Evolutionary conservation across 2,888 invertebrate genomes (phyloP), one percentile per base, ranked within the genome.

Genomic region (Ischnus inquisitorius): DNA sequence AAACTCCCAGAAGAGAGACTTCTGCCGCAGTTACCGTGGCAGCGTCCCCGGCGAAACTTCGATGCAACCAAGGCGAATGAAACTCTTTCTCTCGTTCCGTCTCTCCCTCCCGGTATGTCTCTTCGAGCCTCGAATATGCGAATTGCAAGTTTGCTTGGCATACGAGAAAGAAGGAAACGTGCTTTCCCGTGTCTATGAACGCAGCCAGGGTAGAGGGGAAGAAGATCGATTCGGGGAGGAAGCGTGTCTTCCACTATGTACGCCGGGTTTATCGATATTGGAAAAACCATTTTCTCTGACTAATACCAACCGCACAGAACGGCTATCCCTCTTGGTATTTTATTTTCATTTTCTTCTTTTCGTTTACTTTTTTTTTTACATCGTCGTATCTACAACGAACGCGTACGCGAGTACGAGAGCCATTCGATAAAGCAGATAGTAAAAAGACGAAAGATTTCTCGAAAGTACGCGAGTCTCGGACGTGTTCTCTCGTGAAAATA

Each of bases 251-350:
- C 48, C 28, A 28, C 39, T 62, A 64, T 19, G 19, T 19, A 28
- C 19, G 16, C 28, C 54, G 48, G 34, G 54, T 68, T 72, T 79
- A 57, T 75, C 71, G 83, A 79, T 76, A 83, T 83, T 19, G 79
- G 79, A 76, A 71, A 76, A 83, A 60, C 51, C 68, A 78, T 80
- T 64, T 67, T 62, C 51, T 77, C 22, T 19, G 39, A 16, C 57
- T 71, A 74, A 69, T 69, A 60, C 64, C 34, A 19, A 62, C 60
- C 51, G 51, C 57, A 43, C 34, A 57, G 60, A n/a, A 34, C 57
- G 43, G 48, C 43, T 3, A 25, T 16, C n/a, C 22, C 60, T 34
- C n/a, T 43, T 34, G 10, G 10, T 19, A 3, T 51, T 28, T 39
- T 51, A 69, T 65, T 19, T 25, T 14, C 2, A 16, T 41, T 54